These are phyloP conservation scores for Drosophila navojoa DNA, from an alignment of 1,140 invertebrate species.

Conservation along the genomic window DNA sequence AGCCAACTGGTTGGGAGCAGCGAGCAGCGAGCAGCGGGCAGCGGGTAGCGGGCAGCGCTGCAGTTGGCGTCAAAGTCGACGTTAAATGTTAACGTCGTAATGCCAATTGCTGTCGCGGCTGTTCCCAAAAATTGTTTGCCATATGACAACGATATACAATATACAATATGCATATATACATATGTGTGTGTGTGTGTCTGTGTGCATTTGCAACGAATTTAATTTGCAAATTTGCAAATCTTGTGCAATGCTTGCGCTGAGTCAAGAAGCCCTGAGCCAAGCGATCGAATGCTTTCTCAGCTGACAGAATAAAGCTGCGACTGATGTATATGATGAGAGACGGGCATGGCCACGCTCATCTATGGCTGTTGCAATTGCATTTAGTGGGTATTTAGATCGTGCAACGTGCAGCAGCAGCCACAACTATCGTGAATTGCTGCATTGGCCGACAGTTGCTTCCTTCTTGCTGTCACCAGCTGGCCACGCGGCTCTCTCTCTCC, in stretches of 20 bases:
- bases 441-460: conserved; percentile 59
- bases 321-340: background rate
- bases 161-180: conserved; percentile 2
- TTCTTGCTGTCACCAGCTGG: conserved; percentile 51
- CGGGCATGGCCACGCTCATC: background rate
- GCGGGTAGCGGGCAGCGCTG: conserved; percentile 16
- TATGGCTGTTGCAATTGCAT: background rate
- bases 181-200: conserved; percentile 6
- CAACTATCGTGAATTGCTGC: conserved; percentile 22
- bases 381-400: conserved; percentile 78
- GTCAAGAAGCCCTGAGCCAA: conserved; percentile 52
- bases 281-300: conserved; percentile 33
- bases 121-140: conserved; percentile 60
- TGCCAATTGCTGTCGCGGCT: conserved; percentile 55
- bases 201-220: conserved; percentile 47
- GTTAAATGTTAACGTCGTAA: conserved; percentile 35
- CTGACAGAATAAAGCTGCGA: conserved; percentile 48
- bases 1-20: conserved; percentile 62
- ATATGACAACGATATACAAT: conserved; percentile 34
- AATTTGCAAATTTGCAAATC: conserved; percentile 66
- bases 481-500: conserved; percentile 8
- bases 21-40: background rate
- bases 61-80: conserved; percentile 29
- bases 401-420: conserved; percentile 53
- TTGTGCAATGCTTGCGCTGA: conserved; percentile 72